Base-by-base conservation (phyloP, 2,797 vertebrate genomes). In the Anolis apletophallus region DNA sequence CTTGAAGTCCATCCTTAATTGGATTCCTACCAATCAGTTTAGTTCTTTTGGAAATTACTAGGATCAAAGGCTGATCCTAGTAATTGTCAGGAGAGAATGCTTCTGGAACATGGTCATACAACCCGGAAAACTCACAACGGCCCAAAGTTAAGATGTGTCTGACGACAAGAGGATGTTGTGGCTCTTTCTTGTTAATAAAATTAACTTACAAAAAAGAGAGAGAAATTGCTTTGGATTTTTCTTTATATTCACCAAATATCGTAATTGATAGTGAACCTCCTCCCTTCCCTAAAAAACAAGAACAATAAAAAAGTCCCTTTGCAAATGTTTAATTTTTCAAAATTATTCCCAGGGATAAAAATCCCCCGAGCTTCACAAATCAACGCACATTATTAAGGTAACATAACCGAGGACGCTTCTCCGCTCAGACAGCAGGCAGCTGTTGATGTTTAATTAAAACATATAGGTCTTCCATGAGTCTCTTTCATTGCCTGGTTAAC, bases 331-430 rank as follows among this genome's bases (percentile, higher is more conserved):
- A 79, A 75, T 73, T 90, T 84, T 92, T 94, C 83, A 82, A 93
- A 92, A 92, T 80, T 89, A 85, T 92, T 84, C 83, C 89, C 90
- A 88, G 64, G 52, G 10, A 29, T 5, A 9, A 5, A 29, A 79
- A 32, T 93, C 94, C 91, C 91, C 32, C n/a, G 93, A 92, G 93
- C 85, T 93, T 95, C 89, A 91, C 90, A 90, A 91, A 91, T 94
- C 93, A 94, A 88, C 64, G 77, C 92, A 80, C 85, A 91, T 94
- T 94, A 93, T n/a, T n/a, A n/a, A 93, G 85, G 92, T 91, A 93
- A 93, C 79, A 88, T 32, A 82, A 88, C 80, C 52, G 90, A 93
- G 82, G 75, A 85, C 85, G 89, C 84, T 84, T 93, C 73, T 78
- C 86, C 50, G 72, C 84, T 77, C 90, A 90, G 91, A 93, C 87